phyloP scores from a whole-genome alignment of 2,797 vertebrate species.

The Paedocypris micromegethes region DNA sequence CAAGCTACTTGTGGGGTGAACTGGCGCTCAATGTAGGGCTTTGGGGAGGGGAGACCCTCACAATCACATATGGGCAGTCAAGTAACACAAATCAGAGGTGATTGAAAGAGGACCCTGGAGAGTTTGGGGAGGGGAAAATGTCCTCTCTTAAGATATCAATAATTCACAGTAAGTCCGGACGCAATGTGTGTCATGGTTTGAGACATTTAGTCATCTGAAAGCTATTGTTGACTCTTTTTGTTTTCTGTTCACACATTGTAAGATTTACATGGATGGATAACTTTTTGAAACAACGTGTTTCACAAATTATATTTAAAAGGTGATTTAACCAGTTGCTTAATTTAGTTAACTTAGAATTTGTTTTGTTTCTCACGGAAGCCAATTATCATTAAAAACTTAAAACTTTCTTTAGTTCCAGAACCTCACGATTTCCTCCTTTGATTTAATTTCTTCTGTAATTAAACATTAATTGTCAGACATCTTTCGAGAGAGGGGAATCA shows the following conservation, averaged over 20 bases:
- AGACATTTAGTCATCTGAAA: conserved; percentile 44
- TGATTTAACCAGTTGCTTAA: too few relatives aligned
- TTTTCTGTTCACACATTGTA: conserved; percentile 1
- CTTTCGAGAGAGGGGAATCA: too few relatives aligned
- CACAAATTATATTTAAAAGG: conserved; percentile 33
- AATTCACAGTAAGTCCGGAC: conserved; percentile 61
- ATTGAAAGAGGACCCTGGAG: conserved; percentile 66
- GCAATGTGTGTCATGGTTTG: conserved; percentile 42
- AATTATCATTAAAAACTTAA: too few relatives aligned
- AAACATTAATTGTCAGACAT: too few relatives aligned
- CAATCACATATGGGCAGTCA: conserved; percentile 61
- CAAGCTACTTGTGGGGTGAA: conserved; percentile 45
- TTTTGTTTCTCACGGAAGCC: too few relatives aligned
- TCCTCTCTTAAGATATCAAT: conserved; percentile 74
- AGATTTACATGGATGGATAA: conserved; percentile 40
- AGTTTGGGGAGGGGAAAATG: conserved; percentile 58
- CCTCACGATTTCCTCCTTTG: too few relatives aligned
- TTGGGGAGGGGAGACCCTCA: conserved; percentile 45
- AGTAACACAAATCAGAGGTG: conserved; percentile 73
- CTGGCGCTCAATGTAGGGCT: conserved; percentile 46
- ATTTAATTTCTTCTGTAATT: too few relatives aligned
- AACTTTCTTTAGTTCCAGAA: too few relatives aligned
- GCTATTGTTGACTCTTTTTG: conserved; percentile 27
- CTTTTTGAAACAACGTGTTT: conserved; percentile 39
- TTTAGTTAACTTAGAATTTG: too few relatives aligned